Base-by-base conservation (phyloP, 2,797 vertebrate genomes). In the Anolis apletophallus region DNA sequence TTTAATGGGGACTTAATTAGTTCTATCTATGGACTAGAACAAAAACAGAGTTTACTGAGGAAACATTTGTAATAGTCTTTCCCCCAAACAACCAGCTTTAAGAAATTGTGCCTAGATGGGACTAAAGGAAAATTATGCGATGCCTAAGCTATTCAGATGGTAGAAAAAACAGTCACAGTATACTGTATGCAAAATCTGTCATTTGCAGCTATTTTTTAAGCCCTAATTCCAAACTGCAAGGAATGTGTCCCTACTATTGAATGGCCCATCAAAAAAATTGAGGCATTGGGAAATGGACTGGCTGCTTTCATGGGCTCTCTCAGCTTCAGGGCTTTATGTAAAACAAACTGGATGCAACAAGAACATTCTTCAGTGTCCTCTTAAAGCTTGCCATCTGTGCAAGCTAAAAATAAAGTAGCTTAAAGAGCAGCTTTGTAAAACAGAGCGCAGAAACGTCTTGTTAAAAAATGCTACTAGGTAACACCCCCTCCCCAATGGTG, bases 361-460 rank as follows among this genome's bases (percentile, higher is more conserved):
- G 54, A 0, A 5, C 72, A 69, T 89, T 89, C 21, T 85, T 89
- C 80, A 75, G 57, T 85, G 69, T 55, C 85, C 81, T 81, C 84
- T 80, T 84, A 86, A 85, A 84, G 83, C 40, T 81, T 61, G 61
- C 91, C 93, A 90, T 93, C 88, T 91, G 88, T 59, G 69, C 75
- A 23, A 84, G 61, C 90, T 88, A 88, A 92, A 91, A 92, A 89
- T 88, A 92, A 88, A 86, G 74, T 72, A 55, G 11, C 83, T 83
- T 87, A 85, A 87, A 87, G 77, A 86, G 36, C 17, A 55, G 68
- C 26, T 89, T 88, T 81, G 80, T 80, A 84, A 90, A 91, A 91
- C 34, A 83, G 74, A 85, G 81, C 80, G 0, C 1, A 61, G 83
- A 72, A 88, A 88, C 69, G 78, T 55, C 78, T 68, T 1, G 6